phyloP scores from a whole-genome alignment of 2,888 invertebrate species.

The Eupithecia insigniata region DNA sequence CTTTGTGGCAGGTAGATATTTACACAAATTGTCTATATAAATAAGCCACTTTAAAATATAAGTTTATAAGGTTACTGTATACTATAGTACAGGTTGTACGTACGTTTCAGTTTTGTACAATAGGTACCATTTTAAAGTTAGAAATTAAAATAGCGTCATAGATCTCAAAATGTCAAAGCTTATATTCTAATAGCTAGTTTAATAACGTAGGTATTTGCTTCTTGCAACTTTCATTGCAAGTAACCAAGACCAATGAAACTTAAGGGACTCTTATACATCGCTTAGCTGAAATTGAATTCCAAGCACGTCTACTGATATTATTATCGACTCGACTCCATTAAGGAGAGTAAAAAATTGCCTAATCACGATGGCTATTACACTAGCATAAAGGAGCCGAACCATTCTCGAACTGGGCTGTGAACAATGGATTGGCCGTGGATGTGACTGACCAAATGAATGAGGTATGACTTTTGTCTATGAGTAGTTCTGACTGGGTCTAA shows the following conservation, averaged over 20 bases:
- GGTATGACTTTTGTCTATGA: not conserved
- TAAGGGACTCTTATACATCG: not conserved
- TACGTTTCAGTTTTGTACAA: too few species aligned
- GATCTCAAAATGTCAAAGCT: too few species aligned
- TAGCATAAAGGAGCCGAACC: not conserved
- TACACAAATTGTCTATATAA: not conserved
- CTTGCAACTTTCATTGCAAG: not conserved
- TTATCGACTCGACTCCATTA: constrained; percentile 11
- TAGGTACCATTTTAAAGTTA: too few species aligned
- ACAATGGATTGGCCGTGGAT: not conserved
- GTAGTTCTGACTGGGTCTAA: not conserved
- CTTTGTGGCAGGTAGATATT: not conserved
- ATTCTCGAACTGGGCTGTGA: not conserved
- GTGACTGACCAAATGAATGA: constrained; percentile 2
- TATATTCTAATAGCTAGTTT: too few species aligned
- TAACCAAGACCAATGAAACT: not conserved
- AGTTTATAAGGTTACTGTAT: too few species aligned
- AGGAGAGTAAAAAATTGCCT: constrained; percentile 1
- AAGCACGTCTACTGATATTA: constrained; percentile 4
- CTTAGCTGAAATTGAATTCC: not conserved
- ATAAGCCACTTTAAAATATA: not conserved
- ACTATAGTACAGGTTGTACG: too few species aligned
- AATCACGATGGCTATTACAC: constrained; percentile 11
- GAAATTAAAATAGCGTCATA: too few species aligned
- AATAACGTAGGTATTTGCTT: not conserved